These are phyloP conservation scores for Lepilemur septentrionalis DNA, from an alignment of 2,797 vertebrate genomes.

Conservation along the genomic window DNA sequence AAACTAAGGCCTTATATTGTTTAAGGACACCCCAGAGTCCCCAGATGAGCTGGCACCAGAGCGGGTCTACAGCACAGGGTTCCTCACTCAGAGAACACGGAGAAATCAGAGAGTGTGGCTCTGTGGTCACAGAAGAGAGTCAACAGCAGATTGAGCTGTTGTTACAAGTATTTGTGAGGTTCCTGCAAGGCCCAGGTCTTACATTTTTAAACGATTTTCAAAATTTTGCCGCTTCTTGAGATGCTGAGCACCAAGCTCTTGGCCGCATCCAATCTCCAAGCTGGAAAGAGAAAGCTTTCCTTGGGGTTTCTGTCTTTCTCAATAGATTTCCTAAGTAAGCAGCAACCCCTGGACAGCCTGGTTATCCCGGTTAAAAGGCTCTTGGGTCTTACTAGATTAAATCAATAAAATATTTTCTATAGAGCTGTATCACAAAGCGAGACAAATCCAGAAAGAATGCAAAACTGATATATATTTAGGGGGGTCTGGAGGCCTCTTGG, in stretches of 20 bases:
- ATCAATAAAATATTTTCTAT: slow-evolving; percentile 7
- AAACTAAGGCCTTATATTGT: neutral
- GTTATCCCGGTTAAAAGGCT: neutral
- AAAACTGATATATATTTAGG: neutral
- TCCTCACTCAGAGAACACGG: neutral
- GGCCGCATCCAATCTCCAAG: neutral
- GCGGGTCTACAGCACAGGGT: neutral
- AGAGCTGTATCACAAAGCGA: neutral
- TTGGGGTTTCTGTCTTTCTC: neutral
- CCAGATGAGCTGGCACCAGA: neutral
- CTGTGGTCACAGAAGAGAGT: rapidly evolving
- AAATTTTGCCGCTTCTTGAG: neutral
- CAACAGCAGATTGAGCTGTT: neutral
- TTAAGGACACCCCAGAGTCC: neutral
- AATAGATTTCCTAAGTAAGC: neutral
- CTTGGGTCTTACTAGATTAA: neutral
- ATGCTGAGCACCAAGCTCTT: neutral
- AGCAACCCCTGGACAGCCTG: neutral
- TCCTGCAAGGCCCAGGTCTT: too few species aligned
- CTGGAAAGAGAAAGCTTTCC: neutral
- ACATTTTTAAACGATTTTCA: neutral
- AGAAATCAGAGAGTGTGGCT: neutral
- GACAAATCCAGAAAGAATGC: slow-evolving; percentile 22
- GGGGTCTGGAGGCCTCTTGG: neutral
- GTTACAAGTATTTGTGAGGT: neutral